These are phyloP conservation scores for Ichneumoninae sp. DNA, from an alignment of 2,888 invertebrate species.

Conservation along the genomic window DNA sequence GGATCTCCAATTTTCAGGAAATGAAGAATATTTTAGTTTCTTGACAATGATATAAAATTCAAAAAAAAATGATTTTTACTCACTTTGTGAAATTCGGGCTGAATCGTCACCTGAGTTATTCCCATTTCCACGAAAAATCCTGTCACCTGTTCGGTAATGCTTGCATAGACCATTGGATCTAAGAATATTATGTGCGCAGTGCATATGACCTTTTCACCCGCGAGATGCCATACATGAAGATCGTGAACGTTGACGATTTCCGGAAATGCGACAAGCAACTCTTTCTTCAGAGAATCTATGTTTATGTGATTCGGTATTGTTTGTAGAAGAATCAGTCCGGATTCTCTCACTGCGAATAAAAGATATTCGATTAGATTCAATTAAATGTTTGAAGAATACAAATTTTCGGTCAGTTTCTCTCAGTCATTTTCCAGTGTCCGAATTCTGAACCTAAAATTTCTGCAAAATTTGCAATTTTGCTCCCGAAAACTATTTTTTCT, in stretches of 20 bases:
- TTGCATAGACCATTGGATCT: slow-evolving; percentile 87
- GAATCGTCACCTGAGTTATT: slow-evolving; percentile 93
- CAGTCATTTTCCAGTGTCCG: background rate
- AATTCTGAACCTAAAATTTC: background rate
- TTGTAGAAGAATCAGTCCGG: slow-evolving; percentile 94
- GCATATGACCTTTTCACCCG: slow-evolving; percentile 91
- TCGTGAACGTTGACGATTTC: slow-evolving; percentile 93
- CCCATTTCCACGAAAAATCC: slow-evolving; percentile 92
- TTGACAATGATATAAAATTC: background rate
- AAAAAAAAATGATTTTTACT: slow-evolving; percentile 26
- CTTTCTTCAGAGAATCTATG: slow-evolving; percentile 88
- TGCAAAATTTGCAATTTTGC: background rate
- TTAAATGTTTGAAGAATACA: background rate
- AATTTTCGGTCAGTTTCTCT: background rate
- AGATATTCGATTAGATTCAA: slow-evolving; percentile 20
- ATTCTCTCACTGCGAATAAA: slow-evolving; percentile 91
- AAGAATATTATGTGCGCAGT: slow-evolving; percentile 93
- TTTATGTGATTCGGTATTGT: slow-evolving; percentile 96
- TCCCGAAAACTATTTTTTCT: background rate
- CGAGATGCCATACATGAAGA: slow-evolving; percentile 95
- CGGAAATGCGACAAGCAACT: slow-evolving; percentile 88
- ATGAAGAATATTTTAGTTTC: background rate
- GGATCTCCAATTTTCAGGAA: too few species aligned
- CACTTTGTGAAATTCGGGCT: slow-evolving; percentile 90
- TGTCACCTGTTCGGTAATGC: slow-evolving; percentile 87